A percentile compares a stretch with the other conserved stretches of the same genome.
phyloP scores from a whole-genome alignment of 2,888 invertebrate genomes.

The Pasiphila rectangulata region DNA sequence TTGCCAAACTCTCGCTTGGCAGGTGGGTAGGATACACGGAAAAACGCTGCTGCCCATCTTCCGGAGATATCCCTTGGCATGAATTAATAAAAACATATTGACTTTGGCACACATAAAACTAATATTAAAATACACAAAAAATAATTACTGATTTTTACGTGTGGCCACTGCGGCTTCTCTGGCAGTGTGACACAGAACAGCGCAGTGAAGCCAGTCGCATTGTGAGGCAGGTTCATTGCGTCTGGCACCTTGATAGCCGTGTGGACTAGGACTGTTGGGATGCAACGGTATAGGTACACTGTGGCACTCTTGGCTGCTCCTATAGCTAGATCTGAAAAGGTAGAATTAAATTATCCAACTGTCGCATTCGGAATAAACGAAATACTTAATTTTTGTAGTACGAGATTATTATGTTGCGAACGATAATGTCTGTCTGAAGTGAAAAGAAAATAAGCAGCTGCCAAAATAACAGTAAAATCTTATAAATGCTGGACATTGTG shows the following conservation, averaged over 20 bases:
- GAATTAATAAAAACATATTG: background rate
- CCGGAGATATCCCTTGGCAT: background rate
- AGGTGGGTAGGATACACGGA: too few species aligned
- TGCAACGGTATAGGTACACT: conserved; percentile 75
- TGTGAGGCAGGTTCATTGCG: conserved; percentile 59
- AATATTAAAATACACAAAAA: background rate
- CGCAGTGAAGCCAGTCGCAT: conserved; percentile 61
- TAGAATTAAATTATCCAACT: too few species aligned
- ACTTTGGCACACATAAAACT: too few species aligned
- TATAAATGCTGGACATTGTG: too few species aligned
- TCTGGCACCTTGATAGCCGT: conserved; percentile 56
- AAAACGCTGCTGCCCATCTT: background rate
- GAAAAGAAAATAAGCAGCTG: too few species aligned
- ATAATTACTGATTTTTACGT: conserved; percentile 52
- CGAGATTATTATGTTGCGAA: too few species aligned
- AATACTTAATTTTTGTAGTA: too few species aligned
- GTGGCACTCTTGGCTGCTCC: conserved; percentile 81
- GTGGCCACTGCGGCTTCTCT: conserved; percentile 44
- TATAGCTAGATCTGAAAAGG: conserved; percentile 80
- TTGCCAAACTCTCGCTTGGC: too few species aligned
- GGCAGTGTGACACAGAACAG: conserved; percentile 58
- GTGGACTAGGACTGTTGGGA: conserved; percentile 59
- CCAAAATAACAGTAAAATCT: too few species aligned
- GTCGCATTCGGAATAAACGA: too few species aligned
- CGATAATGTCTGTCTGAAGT: too few species aligned